Base-by-base conservation (phyloP, 2,888 invertebrate genomes). In the Drosophila siamana region DNA sequence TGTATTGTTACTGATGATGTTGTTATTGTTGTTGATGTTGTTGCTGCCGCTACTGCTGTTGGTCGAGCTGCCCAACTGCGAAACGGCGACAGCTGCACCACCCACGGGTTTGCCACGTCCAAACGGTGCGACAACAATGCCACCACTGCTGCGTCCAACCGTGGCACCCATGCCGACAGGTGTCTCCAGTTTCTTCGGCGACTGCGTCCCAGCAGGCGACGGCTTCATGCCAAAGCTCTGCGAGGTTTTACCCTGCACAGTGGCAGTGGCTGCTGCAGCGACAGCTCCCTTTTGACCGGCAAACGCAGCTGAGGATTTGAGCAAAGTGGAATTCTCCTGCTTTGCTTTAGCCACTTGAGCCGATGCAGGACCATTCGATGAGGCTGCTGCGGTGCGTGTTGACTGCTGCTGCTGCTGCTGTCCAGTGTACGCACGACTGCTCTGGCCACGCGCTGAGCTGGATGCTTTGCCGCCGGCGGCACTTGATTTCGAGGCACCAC, bases 171-270 rank as follows among this genome's bases (percentile, higher is more conserved):
- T 30, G 22, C 47, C 51, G n/a, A 55, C 40, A 19, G 47, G 24
- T 26, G 69, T 28, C 13, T 90, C 89, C 1, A 79, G 48, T 44
- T 91, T 90, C 48, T 90, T 91, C 2, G 90, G 89, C 2, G 90
- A 80, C 15, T 85, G 82, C n/a, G 93, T 93, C 66, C 93, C 92
- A 84, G 93, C 93, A 56, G 94, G 93, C 15, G 94, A 91, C 28
- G 93, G 44, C 54, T 86, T 83, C 28, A 76, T 28, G 11, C 70
- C 93, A 77, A 92, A 92, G 74, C 93, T 92, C 64, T 89, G 61
- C 0, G 55, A 40, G 2, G 79, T 60, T 38, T 83, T 83, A 4
- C 51, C 50, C 5, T 52, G 69, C 2, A 15, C 15, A 19, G 56
- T 13, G 4, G 33, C 15, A 19, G 56, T 13, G 4, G 33, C 33